Evolutionary conservation across 2,888 invertebrate genomes (phyloP), one percentile per base, ranked within the genome.

Genomic region (Hypselothyrea guttata): DNA sequence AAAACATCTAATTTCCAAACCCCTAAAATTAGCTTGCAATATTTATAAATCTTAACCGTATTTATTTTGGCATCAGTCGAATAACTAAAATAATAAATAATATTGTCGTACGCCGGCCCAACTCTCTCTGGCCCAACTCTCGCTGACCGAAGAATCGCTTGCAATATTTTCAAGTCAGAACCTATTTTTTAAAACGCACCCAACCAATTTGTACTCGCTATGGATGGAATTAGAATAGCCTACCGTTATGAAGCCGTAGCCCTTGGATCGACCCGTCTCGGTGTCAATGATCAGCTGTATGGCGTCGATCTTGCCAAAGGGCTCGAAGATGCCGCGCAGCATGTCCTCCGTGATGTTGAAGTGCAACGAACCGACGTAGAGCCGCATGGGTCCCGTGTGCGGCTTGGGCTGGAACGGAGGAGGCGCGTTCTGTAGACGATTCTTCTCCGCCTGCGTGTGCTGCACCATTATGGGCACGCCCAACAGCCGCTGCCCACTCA

Each of bases 261-360:
- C 99, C 91, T 98, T 97, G 41, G 98, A 98, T 70, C 97, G 93
- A 11, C 96, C 96, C 4, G 97, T 96, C 90, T 98, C 98, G 48
- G 96, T 95, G 90, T 99, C 98, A 92, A 96, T 96, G 89, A 98
- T 97, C 30, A 99, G 91, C 89, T 98, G 98, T 84, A 98, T 97
- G 73, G 94, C 95, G 88, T 98, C 97, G 79, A 98, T 97, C 91
- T 97, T 97, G 35, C 99, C 99, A 91, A 99, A 99, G 0, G 98
- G 98, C 90, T 99, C 99, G 91, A 99, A 99, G 75, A 99, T 99
- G 18, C 98, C 98, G 55, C 96, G 91, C 54, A 99, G 91, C 99
- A 99, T 99, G 70, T 99, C 99, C 91, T 99, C 99, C 5, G 97
- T 98, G 73, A 99, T 99, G 90, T 99, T 98, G 88, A 98, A 98